Evolutionary conservation across 1,140 invertebrate species (phyloP).

Genomic region (Saxidomus purpurata): DNA sequence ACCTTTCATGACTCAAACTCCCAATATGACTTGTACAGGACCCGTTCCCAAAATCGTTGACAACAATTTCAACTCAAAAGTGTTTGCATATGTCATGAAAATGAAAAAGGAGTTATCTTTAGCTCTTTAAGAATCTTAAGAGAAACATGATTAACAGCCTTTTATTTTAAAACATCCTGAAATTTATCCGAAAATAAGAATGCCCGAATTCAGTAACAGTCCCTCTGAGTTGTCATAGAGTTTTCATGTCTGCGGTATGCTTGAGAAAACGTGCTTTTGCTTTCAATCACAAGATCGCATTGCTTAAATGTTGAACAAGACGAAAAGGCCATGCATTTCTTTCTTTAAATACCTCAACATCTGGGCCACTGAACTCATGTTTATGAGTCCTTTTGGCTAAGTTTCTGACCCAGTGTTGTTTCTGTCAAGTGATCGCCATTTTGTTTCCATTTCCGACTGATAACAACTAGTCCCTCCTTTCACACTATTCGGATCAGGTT

Average conservation of each 20-base stretch:
- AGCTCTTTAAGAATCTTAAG: too few species aligned
- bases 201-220: background rate
- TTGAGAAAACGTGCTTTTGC: background rate
- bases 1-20: too few species aligned
- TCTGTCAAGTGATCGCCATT: constrained; percentile 69
- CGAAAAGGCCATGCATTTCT: background rate
- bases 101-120: too few species aligned
- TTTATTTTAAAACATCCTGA: too few species aligned
- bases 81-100: too few species aligned
- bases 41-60: too few species aligned
- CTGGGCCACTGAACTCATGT: constrained; percentile 80
- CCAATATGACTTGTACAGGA: too few species aligned
- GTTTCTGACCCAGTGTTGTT: constrained; percentile 53
- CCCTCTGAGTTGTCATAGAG: constrained; percentile 30
- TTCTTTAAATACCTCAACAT: constrained; percentile 74
- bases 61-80: too few species aligned
- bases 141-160: too few species aligned
- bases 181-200: too few species aligned
- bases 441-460: constrained; percentile 64
- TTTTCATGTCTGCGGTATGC: background rate
- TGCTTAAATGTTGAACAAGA: background rate
- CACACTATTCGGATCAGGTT: background rate
- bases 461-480: background rate
- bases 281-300: background rate
- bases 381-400: constrained; percentile 67